phyloP scores from a whole-genome alignment of 2,888 invertebrate species.

The Sinhomidia bicolor region DNA sequence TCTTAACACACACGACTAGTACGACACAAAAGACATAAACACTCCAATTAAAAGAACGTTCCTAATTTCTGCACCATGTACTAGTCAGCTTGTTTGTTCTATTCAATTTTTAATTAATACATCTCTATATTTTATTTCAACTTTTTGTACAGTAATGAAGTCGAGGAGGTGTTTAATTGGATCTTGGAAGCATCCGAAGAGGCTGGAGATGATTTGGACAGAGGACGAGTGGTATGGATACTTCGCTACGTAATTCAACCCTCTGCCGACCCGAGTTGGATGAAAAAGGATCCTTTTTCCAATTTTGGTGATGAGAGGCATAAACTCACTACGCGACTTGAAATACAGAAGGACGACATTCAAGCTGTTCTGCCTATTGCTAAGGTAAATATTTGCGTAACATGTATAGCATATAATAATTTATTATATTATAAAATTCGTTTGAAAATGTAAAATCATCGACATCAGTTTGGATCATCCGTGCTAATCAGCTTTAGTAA shows the following conservation, averaged over 20 bases:
- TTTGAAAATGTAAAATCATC: too few species aligned
- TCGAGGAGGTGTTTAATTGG: constrained; percentile 95
- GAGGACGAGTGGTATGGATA: constrained; percentile 94
- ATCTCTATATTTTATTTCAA: constrained; percentile 42
- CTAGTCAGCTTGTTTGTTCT: not conserved
- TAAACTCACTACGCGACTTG: constrained; percentile 91
- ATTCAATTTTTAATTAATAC: constrained; percentile 46
- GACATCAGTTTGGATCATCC: too few species aligned
- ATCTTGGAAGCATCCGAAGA: constrained; percentile 91
- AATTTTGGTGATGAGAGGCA: constrained; percentile 82
- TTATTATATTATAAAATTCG: too few species aligned
- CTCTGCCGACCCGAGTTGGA: constrained; percentile 79
- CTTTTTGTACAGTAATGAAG: constrained; percentile 81
- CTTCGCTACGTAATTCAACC: constrained; percentile 86
- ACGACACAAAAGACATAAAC: too few species aligned
- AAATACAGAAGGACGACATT: constrained; percentile 96
- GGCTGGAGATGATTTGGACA: constrained; percentile 89
- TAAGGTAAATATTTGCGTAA: too few species aligned
- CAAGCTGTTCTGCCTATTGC: constrained; percentile 96
- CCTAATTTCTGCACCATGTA: not conserved
- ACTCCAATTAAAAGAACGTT: too few species aligned
- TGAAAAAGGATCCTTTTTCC: constrained; percentile 82
- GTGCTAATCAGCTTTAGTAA: too few species aligned
- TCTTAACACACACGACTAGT: not conserved
- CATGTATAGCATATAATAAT: too few species aligned